Base-by-base conservation (phyloP, 2,888 invertebrate species). In the Bunonema sp. region DNA sequence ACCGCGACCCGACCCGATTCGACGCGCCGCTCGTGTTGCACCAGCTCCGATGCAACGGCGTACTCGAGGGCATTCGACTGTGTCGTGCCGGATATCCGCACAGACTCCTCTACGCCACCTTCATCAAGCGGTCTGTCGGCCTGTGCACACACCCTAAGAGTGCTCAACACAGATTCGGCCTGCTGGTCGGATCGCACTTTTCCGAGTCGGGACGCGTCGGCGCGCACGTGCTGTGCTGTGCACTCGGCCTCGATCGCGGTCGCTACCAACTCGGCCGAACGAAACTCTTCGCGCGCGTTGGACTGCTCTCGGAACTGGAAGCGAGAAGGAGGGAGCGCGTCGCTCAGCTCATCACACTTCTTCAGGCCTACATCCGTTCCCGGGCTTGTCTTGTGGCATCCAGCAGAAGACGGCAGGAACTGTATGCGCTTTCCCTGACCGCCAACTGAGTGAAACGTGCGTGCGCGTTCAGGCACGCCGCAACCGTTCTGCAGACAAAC, bases 41-140 rank as follows among this genome's bases (percentile, higher is more conserved):
- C 23, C 65, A 66, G 38, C 39, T 65, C 73, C 89, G 89, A 69
- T 97, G 97, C 82, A 97, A 97, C 82, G 97, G 97, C 84, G 97
- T 97, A 77, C 84, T 97, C 79, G 97, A 97, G 82, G 97, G 93
- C 78, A 97, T 97, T 79, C 88, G 97, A 86, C 97, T 97, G 79
- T 97, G 93, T 77, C 84, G 93, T 77, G 74, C 74, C 52, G 93
- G 97, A 74, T 97, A 93, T 84, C 97, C 97, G 79, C 93, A 93
- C 83, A 84, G 93, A 77, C 87, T 97, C 84, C 81, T 86, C 67
- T 97, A 93, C 78, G 85, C 88, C 63, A 93, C 97, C 77, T 97
- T 97, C 82, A 89, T 91, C 75, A 83, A 88, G 75, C 84, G 93
- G 86, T 93, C 80, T 32, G 47, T 47, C 12, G 42, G 59, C 20